These are phyloP conservation scores for Lampris incognitus DNA, from an alignment of 2,113 vertebrate species.

Conservation along the genomic window DNA sequence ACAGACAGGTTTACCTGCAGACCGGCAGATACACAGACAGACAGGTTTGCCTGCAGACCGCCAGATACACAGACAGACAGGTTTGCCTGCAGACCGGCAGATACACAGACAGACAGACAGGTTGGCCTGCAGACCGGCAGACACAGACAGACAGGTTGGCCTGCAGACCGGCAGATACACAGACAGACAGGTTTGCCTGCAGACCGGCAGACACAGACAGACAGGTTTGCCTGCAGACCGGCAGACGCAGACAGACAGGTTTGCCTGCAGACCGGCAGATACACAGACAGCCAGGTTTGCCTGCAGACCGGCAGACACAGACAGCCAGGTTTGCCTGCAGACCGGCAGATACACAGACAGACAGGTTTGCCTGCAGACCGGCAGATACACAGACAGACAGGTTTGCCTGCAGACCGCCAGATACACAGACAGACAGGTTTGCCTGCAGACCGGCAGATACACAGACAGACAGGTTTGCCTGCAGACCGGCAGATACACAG, in stretches of 20 bases:
- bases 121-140: constrained; percentile 13
- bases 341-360: constrained; percentile 31
- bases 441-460: constrained; percentile 22
- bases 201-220: constrained; percentile 35
- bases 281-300: constrained; percentile 14
- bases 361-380: constrained; percentile 24
- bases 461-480: constrained; percentile 33
- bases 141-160: constrained; percentile 13
- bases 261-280: constrained; percentile 30
- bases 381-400: constrained; percentile 30
- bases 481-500: constrained; percentile 30
- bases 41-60: background rate
- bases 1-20: constrained; percentile 28
- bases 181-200: constrained; percentile 6
- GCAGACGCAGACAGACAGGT: constrained; percentile 31
- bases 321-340: constrained; percentile 12
- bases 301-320: constrained; percentile 6
- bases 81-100: constrained; percentile 30
- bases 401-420: constrained; percentile 27
- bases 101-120: constrained; percentile 22
- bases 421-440: constrained; percentile 28
- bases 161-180: constrained; percentile 25
- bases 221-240: constrained; percentile 12
- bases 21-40: too few relatives aligned
- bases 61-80: constrained; percentile 31